Conservation (phyloP, 2,113 vertebrate genomes). For the Saguinus imperator region DNA sequence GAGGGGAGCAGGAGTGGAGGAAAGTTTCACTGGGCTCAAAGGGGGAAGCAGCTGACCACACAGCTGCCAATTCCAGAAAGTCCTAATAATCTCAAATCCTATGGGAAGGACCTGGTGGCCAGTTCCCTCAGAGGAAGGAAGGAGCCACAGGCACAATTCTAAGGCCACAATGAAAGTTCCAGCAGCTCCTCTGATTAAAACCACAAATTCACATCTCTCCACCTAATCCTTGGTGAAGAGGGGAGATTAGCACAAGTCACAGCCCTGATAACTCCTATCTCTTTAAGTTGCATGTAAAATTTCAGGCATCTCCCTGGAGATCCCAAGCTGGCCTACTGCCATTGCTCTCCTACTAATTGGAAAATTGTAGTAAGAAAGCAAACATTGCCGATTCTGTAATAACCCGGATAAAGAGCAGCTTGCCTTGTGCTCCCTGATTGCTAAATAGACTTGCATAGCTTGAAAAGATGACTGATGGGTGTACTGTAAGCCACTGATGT, state of each 20-base stretch:
- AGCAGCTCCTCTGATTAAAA: constrained; percentile 73
- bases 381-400: constrained; percentile 45
- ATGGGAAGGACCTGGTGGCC: constrained; percentile 23
- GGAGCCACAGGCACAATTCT: constrained; percentile 43
- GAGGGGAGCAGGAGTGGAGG: background rate
- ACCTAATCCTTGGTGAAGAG: constrained; percentile 72
- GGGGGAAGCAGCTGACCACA: background rate
- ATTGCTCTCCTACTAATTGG: constrained; percentile 73
- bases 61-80: constrained; percentile 60
- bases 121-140: background rate
- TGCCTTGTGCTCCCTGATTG: background rate
- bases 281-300: constrained; percentile 64
- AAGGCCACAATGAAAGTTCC: constrained; percentile 64
- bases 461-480: background rate
- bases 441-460: background rate
- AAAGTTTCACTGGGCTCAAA: constrained; percentile 46
- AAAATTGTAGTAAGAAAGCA: constrained; percentile 70
- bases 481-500: background rate
- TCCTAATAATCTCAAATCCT: background rate
- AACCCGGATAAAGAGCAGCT: background rate
- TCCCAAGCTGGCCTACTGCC: background rate
- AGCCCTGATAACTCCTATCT: constrained; percentile 66
- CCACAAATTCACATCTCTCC: constrained; percentile 65
- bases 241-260: constrained; percentile 59
- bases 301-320: constrained; percentile 75